These are phyloP conservation scores for Porites lutea DNA, from an alignment of 64 coral and sea anemone species.

Conservation along the genomic window DNA sequence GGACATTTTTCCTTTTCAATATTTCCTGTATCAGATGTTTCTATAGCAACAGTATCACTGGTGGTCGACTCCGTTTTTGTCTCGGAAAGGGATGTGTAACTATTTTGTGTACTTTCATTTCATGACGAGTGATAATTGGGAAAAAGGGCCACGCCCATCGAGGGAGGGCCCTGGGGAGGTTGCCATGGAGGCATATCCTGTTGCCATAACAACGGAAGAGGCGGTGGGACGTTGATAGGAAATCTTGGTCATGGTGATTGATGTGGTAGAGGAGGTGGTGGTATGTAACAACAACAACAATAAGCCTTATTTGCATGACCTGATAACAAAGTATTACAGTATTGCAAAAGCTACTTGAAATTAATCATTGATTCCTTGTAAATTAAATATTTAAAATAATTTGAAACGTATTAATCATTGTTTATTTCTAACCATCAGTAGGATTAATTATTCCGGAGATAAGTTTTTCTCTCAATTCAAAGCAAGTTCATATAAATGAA, in stretches of 20 bases:
- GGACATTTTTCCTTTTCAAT: neutral
- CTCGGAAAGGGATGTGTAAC: neutral
- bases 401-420: too few species aligned
- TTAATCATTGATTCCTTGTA: too few species aligned
- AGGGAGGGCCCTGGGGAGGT: neutral
- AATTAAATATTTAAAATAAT: too few species aligned
- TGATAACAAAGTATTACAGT: too few species aligned
- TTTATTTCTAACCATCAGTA: too few species aligned
- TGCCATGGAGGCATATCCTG: slow-evolving; percentile 44
- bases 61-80: neutral
- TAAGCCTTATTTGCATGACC: too few species aligned
- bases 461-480: too few species aligned
- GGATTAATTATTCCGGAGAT: too few species aligned
- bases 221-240: slow-evolving; percentile 38
- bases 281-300: too few species aligned
- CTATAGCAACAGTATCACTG: neutral
- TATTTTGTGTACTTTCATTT: neutral
- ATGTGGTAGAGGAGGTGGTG: slow-evolving; percentile 13
- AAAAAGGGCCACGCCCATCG: neutral
- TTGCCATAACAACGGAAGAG: slow-evolving; percentile 41
- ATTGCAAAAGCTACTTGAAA: too few species aligned
- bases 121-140: neutral
- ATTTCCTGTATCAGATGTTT: neutral
- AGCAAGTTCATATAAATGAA: too few species aligned
- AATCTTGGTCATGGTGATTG: slow-evolving; percentile 22